A percentile compares a stretch with the other conserved stretches of the same genome.
Evolutionary conservation across 1,140 invertebrate genomes (phyloP).

Genomic region (Diachasmimorpha longicaudata): DNA sequence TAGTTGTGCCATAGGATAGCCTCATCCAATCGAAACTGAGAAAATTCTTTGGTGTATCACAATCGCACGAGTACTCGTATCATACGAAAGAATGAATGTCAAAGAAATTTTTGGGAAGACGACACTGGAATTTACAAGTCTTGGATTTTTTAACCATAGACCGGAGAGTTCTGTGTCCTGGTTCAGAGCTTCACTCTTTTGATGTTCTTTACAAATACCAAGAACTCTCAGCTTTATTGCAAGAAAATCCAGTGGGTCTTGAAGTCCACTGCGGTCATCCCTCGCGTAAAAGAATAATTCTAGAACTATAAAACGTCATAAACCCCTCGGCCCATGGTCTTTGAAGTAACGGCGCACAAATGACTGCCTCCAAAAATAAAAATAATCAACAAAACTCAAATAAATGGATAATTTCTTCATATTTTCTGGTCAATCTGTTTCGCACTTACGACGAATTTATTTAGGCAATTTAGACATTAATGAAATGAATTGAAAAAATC

Average conservation of each 20-base stretch:
- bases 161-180: too few species aligned
- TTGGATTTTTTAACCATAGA: too few species aligned
- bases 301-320: neutral
- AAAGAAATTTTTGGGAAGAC: too few species aligned
- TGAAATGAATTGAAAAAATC: neutral
- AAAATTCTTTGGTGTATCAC: neutral
- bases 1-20: constrained; percentile 21
- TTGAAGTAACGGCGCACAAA: constrained; percentile 6
- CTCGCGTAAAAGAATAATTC: neutral
- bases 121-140: too few species aligned
- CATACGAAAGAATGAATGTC: too few species aligned
- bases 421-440: neutral
- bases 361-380: constrained; percentile 1
- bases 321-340: neutral
- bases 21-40: neutral
- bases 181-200: too few species aligned
- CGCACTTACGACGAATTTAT: neutral
- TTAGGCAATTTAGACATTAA: neutral
- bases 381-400: neutral
- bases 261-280: too few species aligned
- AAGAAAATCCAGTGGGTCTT: too few species aligned
- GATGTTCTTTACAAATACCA: too few species aligned
- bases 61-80: neutral
- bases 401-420: neutral
- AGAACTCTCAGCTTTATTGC: too few species aligned